phyloP scores from a whole-genome alignment of 2,797 vertebrate species.

The Psittacula derbiana region DNA sequence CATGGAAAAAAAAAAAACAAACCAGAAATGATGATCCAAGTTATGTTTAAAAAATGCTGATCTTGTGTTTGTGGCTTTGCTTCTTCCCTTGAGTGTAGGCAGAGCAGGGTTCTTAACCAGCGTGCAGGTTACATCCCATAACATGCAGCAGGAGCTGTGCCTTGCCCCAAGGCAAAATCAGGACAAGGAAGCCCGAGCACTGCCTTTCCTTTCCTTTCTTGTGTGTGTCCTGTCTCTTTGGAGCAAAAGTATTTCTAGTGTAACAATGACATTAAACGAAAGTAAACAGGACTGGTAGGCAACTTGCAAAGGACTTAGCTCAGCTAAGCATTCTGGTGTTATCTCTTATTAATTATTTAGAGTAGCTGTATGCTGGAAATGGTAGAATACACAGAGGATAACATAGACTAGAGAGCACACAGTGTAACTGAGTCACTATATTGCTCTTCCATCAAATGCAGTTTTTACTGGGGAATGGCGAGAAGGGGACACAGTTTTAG shows the following conservation, averaged over 20 bases:
- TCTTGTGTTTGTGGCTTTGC: background rate
- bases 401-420: background rate
- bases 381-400: background rate
- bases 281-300: background rate
- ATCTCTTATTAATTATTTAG: constrained; percentile 20
- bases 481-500: background rate
- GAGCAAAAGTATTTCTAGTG: background rate
- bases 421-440: background rate
- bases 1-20: constrained; percentile 2
- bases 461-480: background rate
- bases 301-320: background rate
- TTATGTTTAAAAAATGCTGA: background rate
- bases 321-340: background rate
- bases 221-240: background rate
- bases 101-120: background rate
- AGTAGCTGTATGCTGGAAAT: background rate
- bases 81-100: background rate
- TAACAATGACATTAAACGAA: background rate
- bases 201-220: background rate
- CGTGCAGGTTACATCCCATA: fast-evolving
- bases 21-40: background rate
- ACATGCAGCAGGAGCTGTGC: background rate
- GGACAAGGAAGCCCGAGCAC: background rate
- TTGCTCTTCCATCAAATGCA: background rate
- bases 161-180: background rate